Conservation (phyloP, 2,797 vertebrate species). For the Labroides dimidiatus region DNA sequence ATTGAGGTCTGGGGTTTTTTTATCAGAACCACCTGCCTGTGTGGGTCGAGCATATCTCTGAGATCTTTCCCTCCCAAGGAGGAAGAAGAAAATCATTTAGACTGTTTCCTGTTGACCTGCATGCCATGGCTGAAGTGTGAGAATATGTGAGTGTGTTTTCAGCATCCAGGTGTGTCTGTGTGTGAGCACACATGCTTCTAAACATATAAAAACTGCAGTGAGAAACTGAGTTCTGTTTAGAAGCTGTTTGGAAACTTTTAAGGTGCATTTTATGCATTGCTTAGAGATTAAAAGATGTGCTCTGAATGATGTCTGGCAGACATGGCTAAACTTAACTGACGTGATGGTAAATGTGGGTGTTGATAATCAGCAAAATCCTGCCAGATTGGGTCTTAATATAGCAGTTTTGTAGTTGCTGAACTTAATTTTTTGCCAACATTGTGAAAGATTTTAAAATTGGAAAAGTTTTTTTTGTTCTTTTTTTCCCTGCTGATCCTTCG, state of each 20-base stretch:
- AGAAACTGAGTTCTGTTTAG: not conserved
- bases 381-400: too few relatives aligned
- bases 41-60: slow-evolving; percentile 68
- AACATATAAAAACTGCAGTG: too few relatives aligned
- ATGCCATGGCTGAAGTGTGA: slow-evolving; percentile 46
- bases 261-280: not conserved
- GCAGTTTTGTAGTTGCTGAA: too few relatives aligned
- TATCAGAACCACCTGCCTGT: slow-evolving; percentile 83
- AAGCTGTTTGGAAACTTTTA: not conserved
- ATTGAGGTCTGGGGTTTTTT: slow-evolving; percentile 56
- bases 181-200: not conserved
- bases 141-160: slow-evolving; percentile 24
- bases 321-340: too few relatives aligned
- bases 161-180: not conserved
- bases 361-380: too few relatives aligned
- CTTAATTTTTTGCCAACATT: too few relatives aligned
- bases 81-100: slow-evolving; percentile 64
- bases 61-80: slow-evolving; percentile 67
- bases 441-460: too few relatives aligned
- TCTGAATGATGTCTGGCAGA: not conserved
- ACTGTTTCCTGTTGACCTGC: slow-evolving; percentile 68
- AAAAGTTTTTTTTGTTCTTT: too few relatives aligned
- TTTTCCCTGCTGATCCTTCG: too few relatives aligned
- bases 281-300: too few relatives aligned
- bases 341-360: too few relatives aligned